phyloP scores from a whole-genome alignment of 1,140 invertebrate species.

The Zaprionus lachaisei region DNA sequence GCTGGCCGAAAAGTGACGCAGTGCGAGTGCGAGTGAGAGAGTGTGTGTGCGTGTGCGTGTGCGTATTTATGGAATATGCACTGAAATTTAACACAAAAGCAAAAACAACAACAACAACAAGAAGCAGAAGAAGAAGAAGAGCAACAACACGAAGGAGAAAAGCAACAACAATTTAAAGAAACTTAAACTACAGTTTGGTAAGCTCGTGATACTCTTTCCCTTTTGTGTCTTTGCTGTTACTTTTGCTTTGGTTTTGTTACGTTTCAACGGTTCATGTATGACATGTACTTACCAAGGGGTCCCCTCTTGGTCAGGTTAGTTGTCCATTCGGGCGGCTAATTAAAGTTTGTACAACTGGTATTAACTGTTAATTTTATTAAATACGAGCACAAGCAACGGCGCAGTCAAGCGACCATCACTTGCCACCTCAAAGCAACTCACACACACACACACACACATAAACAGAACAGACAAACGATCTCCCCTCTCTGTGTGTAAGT shows the following conservation, averaged over 20 bases:
- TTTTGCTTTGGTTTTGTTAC: neutral
- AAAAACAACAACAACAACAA: constrained; percentile 27
- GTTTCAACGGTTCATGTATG: constrained; percentile 6
- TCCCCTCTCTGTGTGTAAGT: neutral
- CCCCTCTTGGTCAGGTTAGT: neutral
- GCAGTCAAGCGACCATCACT: constrained; percentile 55
- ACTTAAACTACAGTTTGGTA: constrained; percentile 43
- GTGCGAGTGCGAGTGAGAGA: constrained; percentile 23
- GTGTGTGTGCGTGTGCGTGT: constrained; percentile 32
- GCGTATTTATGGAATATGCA: constrained; percentile 65
- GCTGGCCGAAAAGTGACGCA: constrained; percentile 5
- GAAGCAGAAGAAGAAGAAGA: constrained; percentile 9
- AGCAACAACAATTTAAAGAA: constrained; percentile 12
- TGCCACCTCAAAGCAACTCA: constrained; percentile 58
- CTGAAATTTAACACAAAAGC: constrained; percentile 27
- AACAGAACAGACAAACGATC: constrained; percentile 6
- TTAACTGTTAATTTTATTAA: constrained; percentile 81
- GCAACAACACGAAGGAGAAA: constrained; percentile 27
- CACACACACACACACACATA: constrained; percentile 19
- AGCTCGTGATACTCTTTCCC: constrained; percentile 20
- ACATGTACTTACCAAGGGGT: constrained; percentile 11
- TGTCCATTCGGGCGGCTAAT: constrained; percentile 49
- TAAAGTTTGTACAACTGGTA: constrained; percentile 73
- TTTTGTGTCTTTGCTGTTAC: constrained; percentile 4
- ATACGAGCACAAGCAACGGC: constrained; percentile 33